Conservation (phyloP, 2,113 vertebrate genomes). For the Clarias gariepinus region DNA sequence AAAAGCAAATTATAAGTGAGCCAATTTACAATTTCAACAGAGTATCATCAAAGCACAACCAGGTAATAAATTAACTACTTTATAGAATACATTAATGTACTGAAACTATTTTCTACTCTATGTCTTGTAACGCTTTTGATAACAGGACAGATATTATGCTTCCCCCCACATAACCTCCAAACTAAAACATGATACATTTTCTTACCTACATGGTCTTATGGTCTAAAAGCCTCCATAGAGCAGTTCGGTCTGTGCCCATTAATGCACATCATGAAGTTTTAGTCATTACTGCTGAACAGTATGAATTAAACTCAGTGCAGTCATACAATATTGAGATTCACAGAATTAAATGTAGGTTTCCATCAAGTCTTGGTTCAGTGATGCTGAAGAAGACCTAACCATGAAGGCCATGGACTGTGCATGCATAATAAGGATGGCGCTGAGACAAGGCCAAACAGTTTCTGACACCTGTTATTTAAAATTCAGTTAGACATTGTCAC, state of each 20-base stretch:
- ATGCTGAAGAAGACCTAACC: conserved; percentile 18
- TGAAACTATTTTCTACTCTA: no score
- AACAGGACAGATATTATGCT: neutral
- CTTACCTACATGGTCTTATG: no score
- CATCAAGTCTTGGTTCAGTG: conserved; percentile 31
- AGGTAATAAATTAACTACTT: neutral
- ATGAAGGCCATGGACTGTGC: conserved; percentile 39
- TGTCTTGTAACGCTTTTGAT: neutral
- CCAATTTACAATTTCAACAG: neutral
- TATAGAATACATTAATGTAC: neutral
- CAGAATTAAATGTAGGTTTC: neutral
- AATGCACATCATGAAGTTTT: neutral
- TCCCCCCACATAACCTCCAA: neutral
- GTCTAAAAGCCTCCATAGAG: neutral
- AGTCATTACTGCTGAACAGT: neutral
- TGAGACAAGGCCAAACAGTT: neutral
- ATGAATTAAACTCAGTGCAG: neutral
- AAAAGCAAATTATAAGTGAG: neutral
- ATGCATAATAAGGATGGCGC: conserved; percentile 41
- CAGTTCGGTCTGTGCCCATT: neutral
- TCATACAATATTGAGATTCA: neutral
- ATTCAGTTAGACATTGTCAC: neutral
- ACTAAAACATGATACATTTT: neutral
- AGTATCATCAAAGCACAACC: neutral
- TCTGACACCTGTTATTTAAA: conserved; percentile 17